phyloP scores from a whole-genome alignment of 2,888 invertebrate genomes.

The Pollenia griseotomentosa region DNA sequence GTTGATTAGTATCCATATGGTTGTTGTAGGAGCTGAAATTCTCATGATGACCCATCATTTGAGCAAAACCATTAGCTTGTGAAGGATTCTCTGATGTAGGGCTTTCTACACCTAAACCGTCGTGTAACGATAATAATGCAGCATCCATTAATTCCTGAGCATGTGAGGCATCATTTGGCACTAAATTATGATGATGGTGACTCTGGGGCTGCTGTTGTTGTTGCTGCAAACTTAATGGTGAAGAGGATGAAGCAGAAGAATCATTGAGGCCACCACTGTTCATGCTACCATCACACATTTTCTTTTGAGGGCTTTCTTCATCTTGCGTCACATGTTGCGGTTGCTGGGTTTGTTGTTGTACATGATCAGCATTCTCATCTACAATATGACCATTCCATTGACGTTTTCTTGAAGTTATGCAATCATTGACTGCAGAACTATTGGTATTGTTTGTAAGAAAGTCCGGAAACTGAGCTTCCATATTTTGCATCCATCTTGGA shows the following conservation, averaged over 20 bases:
- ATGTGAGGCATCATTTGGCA: slow-evolving; percentile 69
- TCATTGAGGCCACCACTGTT: slow-evolving; percentile 62
- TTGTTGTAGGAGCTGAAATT: slow-evolving; percentile 52
- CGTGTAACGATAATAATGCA: slow-evolving; percentile 80
- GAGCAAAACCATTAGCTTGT: slow-evolving; percentile 63
- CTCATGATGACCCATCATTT: slow-evolving; percentile 75
- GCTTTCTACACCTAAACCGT: slow-evolving; percentile 79
- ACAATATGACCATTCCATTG: slow-evolving; percentile 80
- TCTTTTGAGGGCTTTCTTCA: slow-evolving; percentile 75
- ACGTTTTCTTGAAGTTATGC: slow-evolving; percentile 78
- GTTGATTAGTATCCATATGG: slow-evolving; percentile 73
- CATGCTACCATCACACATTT: slow-evolving; percentile 78
- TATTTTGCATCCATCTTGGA: slow-evolving; percentile 83
- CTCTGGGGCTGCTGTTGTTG: slow-evolving; percentile 75
- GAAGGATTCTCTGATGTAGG: slow-evolving; percentile 65
- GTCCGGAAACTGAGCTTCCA: slow-evolving; percentile 82
- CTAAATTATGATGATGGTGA: slow-evolving; percentile 75
- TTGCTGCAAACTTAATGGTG: slow-evolving; percentile 76
- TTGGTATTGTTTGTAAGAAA: slow-evolving; percentile 77
- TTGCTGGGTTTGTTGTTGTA: slow-evolving; percentile 75
- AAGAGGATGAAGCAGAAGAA: slow-evolving; percentile 80
- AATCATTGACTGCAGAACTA: slow-evolving; percentile 39
- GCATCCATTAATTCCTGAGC: slow-evolving; percentile 78
- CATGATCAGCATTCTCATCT: slow-evolving; percentile 78
- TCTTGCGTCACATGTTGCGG: slow-evolving; percentile 42